Evolutionary conservation across 2,797 vertebrate species (phyloP), one percentile per base, ranked within the genome.

Genomic region (Pogonophryne albipinna): DNA sequence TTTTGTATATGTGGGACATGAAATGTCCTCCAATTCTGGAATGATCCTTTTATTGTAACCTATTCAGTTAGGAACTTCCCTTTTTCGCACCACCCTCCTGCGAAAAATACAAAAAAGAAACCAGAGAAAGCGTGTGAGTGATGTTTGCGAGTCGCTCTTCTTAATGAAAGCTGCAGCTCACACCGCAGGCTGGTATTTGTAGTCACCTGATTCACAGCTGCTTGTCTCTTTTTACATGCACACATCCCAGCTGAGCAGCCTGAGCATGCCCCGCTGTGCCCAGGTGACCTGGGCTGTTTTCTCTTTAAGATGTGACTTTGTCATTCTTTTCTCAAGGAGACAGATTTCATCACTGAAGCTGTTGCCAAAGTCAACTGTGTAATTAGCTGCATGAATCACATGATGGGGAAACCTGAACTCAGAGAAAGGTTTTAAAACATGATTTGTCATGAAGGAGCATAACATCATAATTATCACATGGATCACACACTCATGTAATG

Each of bases 171-270:
- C 20, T 49, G 70, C 55, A 1, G 49, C 74, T 91, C 86, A 83
- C 91, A 87, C 87, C 76, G 71, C 44, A 51, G 64, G 13, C 76
- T 53, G 76, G 85, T 84, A 92, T 93, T 87, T 87, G 58, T 20
- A 81, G 89, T 89, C 91, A 92, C 62, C 79, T 86, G 88, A 88
- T 80, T 92, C 87, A 67, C 91, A 87, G 72, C 57, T 12, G 49
- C 74, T 45, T 67, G 88, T 72, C 60, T 73, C 60, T 55, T 89
- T 87, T 80, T 27, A 65, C 85, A 80, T 15, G 44, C 34, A 44
- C 20, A 56, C 17, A 1, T 31, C 44, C 50, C 59, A 41, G 58
- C 27, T 50, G 57, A 69, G 65, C 19, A 14, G 38, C 38, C 2
- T 11, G 11, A 9, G 51, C 20, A 0, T 3, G 10, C 10, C n/a